Conservation (phyloP, 2,888 invertebrate genomes). For the Fragum whitleyi region DNA sequence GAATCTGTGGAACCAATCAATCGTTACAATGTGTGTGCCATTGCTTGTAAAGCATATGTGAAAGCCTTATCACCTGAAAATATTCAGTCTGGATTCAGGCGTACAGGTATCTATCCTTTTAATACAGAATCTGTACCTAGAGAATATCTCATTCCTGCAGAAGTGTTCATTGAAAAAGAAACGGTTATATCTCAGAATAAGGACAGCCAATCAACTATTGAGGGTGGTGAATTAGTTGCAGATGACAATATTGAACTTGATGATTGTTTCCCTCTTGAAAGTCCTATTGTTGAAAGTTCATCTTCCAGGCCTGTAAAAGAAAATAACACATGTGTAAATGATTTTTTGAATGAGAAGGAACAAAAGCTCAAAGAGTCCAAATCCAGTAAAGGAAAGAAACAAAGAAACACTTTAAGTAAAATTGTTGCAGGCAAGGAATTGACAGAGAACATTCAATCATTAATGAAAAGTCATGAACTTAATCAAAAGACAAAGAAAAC, state of each 20-base stretch:
- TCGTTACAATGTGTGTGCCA: constrained; percentile 31
- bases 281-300: neutral
- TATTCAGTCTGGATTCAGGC: constrained; percentile 27
- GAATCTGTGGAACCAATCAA: constrained; percentile 15
- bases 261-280: neutral
- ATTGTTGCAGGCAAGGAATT: neutral
- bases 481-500: neutral
- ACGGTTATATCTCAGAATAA: neutral
- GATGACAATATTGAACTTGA: neutral
- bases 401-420: neutral
- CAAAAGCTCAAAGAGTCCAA: neutral
- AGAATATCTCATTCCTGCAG: neutral
- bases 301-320: neutral
- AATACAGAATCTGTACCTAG: constrained; percentile 21
- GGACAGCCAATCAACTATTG: neutral
- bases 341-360: neutral
- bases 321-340: too few relatives aligned
- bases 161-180: neutral
- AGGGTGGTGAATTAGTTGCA: neutral
- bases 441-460: neutral
- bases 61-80: constrained; percentile 35
- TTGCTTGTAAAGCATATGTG: constrained; percentile 36
- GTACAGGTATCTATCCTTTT: constrained; percentile 38
- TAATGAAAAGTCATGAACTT: neutral
- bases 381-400: neutral